A percentile compares a stretch with the other conserved stretches of the same genome.
phyloP scores from a whole-genome alignment of 2,888 invertebrate genomes.

The Petrophora chlorosata region DNA sequence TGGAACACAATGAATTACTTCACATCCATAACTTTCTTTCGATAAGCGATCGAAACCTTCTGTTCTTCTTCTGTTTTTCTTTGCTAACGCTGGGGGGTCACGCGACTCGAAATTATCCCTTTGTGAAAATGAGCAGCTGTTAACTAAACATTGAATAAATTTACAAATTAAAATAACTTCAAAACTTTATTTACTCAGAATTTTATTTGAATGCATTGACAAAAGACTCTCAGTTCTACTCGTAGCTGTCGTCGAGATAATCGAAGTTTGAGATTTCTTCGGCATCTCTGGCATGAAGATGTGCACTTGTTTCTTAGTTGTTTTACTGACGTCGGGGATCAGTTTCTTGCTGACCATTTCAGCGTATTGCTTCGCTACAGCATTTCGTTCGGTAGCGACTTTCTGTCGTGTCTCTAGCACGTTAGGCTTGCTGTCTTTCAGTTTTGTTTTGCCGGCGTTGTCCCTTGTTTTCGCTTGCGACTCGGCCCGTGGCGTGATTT shows the following conservation, averaged over 20 bases:
- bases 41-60: too few species aligned
- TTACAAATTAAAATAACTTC: slow-evolving; percentile 13
- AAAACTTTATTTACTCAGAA: slow-evolving; percentile 43
- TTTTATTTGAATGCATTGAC: slow-evolving; percentile 53
- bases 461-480: slow-evolving; percentile 55
- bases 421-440: slow-evolving; percentile 58
- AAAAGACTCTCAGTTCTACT: slow-evolving; percentile 67
- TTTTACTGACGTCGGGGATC: slow-evolving; percentile 68
- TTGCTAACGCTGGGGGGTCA: too few species aligned
- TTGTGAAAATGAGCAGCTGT: too few species aligned
- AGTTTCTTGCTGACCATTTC: slow-evolving; percentile 72
- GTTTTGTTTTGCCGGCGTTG: slow-evolving; percentile 56
- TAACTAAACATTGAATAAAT: too few species aligned
- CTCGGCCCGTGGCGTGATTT: slow-evolving; percentile 64
- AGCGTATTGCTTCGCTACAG: slow-evolving; percentile 73
- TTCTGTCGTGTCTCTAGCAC: slow-evolving; percentile 70
- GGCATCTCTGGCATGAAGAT: slow-evolving; percentile 88
- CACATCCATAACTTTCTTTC: too few species aligned
- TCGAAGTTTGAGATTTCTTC: slow-evolving; percentile 65
- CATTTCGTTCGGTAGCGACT: slow-evolving; percentile 63
- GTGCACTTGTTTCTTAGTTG: slow-evolving; percentile 86
- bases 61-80: too few species aligned
- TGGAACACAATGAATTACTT: too few species aligned
- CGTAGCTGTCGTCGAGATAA: slow-evolving; percentile 58
- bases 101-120: too few species aligned